Evolutionary conservation across 1,140 invertebrate species (phyloP).

Genomic region (Leptopilina clavipes): DNA sequence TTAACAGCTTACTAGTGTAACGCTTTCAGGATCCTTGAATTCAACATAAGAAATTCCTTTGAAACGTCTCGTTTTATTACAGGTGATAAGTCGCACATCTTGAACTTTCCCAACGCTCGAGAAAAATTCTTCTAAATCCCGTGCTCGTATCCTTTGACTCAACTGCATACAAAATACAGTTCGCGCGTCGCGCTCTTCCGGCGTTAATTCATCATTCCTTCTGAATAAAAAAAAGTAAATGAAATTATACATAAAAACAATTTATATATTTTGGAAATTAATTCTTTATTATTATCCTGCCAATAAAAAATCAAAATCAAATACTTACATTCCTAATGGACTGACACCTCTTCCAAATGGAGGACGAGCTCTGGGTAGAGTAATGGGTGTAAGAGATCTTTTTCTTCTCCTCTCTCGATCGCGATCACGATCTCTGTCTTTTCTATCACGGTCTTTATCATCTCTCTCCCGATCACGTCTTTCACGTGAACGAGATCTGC

Average conservation of each 20-base stretch:
- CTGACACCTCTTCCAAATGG: conserved; percentile 73
- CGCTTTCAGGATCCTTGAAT: conserved; percentile 98
- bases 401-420: conserved; percentile 74
- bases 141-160: conserved; percentile 93
- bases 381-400: conserved; percentile 73
- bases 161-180: conserved; percentile 99
- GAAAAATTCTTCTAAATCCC: conserved; percentile 99
- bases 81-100: conserved; percentile 98
- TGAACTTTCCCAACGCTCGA: conserved; percentile 98
- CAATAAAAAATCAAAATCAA: neutral
- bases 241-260: conserved; percentile 33
- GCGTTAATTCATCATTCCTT: conserved; percentile 85
- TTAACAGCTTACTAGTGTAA: conserved; percentile 85
- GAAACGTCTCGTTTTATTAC: conserved; percentile 98
- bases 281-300: no score
- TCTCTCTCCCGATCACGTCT: conserved; percentile 65
- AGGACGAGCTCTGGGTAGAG: conserved; percentile 70
- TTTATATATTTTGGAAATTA: no score
- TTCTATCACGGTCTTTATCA: conserved; percentile 62
- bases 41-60: conserved; percentile 99
- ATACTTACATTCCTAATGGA: conserved; percentile 72
- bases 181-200: conserved; percentile 97
- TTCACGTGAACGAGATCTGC: conserved; percentile 69
- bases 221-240: conserved; percentile 45
- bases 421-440: conserved; percentile 63